phyloP scores from a whole-genome alignment of 2,113 vertebrate species.

The Ciconia maguari region DNA sequence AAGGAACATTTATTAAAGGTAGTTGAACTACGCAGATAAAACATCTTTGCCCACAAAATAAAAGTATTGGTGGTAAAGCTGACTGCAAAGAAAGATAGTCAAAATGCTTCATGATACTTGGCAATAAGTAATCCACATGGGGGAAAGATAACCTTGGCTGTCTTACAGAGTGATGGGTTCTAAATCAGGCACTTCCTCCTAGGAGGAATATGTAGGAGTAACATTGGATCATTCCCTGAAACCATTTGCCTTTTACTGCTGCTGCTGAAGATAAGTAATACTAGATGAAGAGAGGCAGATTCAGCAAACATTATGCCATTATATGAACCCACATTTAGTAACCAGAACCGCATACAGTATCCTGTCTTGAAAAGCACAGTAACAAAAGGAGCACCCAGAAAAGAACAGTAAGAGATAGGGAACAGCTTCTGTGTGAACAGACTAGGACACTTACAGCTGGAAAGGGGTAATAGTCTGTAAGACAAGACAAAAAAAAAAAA shows the following conservation, averaged over 20 bases:
- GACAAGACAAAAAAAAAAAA: not conserved
- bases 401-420: not conserved
- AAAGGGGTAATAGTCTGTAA: not conserved
- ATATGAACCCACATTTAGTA: not conserved
- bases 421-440: not conserved
- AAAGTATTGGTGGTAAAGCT: not conserved
- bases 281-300: not conserved
- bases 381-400: not conserved
- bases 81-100: not conserved
- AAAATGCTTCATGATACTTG: not conserved
- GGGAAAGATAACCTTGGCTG: not conserved
- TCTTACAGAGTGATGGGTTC: not conserved
- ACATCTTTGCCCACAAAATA: not conserved
- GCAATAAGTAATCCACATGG: not conserved
- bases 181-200: not conserved
- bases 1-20: not conserved
- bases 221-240: not conserved
- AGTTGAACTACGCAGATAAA: not conserved
- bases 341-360: not conserved
- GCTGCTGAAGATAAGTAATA: not conserved
- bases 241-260: not conserved
- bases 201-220: not conserved
- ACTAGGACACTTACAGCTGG: not conserved
- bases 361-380: not conserved
- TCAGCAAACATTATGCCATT: not conserved